Evolutionary conservation across 37 sponge, comb jelly and placozoan species (phyloP), one percentile per base, ranked within the genome.

Genomic region (Ianthella basta): DNA sequence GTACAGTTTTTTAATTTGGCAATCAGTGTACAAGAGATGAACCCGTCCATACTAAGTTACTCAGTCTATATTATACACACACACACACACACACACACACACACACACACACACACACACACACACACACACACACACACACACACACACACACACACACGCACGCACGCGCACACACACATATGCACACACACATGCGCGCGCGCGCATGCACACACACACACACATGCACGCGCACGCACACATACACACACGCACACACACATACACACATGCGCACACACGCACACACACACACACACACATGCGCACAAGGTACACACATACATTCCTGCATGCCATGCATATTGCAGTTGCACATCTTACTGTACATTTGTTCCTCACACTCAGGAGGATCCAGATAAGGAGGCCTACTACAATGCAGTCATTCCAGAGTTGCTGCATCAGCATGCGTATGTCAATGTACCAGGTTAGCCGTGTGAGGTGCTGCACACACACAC

Each of bases 111-210:
- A 32, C 34, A 30, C 29, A 69, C 70, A 30, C 34, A 69, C 34
- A 32, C 33, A 30, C 27, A 69, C 70, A 69, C 70, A 69, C 70
- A 69, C 70, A 69, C 27, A n/a, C 34, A 69, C 70, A 32, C 34
- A 32, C 8, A 12, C 13, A 61, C 35, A 30, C 6, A n/a, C 0
- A 6, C 6, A 0, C 35, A 69, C 6, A 14, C 15, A 33, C 34
- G 0, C 63, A 61, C 63, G 8, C 27, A 61, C 63, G 8, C 27
- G 13, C 27, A 27, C n/a, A 27, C n/a, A 69, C 34, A 35, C 70
- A 18, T 33, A 18, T 30, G 35, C 34, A 30, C 34, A 69, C 34
- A 69, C 70, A 32, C 19, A 32, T 6, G 35, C 70, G 27, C 70
- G 27, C 70, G 27, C 70, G 27, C 70, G 27, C 50, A 44, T 8